Evolutionary conservation across 1,140 invertebrate species (phyloP).

Genomic region (Drosophila nebulosa): DNA sequence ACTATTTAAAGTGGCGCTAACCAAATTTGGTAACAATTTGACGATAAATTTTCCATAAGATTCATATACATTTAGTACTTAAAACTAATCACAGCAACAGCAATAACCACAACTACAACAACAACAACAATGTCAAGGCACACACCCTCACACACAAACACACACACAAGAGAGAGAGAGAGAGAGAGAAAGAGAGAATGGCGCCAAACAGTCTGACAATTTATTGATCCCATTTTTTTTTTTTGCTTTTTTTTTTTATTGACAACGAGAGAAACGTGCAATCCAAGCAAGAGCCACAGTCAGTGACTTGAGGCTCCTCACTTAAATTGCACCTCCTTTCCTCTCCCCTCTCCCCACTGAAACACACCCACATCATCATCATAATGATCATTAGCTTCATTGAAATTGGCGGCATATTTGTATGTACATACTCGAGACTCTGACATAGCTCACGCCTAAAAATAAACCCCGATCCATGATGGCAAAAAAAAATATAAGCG

Average conservation of each 20-base stretch:
- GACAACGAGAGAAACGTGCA: constrained; percentile 37
- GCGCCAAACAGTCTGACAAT: constrained; percentile 75
- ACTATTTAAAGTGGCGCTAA: too few relatives aligned
- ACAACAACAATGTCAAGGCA: background rate
- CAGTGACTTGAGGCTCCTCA: background rate
- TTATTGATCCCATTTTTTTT: constrained; percentile 63
- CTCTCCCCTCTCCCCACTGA: background rate
- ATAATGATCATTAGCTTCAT: background rate
- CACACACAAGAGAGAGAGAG: background rate
- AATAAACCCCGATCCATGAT: constrained; percentile 44
- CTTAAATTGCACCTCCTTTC: background rate
- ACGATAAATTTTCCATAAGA: background rate
- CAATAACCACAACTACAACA: too few relatives aligned
- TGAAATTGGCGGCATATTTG: background rate
- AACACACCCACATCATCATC: background rate
- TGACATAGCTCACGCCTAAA: constrained; percentile 72
- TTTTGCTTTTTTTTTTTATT: constrained; percentile 38
- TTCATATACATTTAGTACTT: background rate
- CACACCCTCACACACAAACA: constrained; percentile 4
- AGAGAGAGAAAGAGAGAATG: constrained; percentile 22
- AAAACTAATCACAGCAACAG: background rate
- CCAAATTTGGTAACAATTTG: too few relatives aligned
- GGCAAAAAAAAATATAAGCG: too few relatives aligned
- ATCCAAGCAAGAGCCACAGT: background rate
- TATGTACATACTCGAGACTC: too few relatives aligned